phyloP scores from a whole-genome alignment of 2,888 invertebrate species.

The Elgonia sp. region DNA sequence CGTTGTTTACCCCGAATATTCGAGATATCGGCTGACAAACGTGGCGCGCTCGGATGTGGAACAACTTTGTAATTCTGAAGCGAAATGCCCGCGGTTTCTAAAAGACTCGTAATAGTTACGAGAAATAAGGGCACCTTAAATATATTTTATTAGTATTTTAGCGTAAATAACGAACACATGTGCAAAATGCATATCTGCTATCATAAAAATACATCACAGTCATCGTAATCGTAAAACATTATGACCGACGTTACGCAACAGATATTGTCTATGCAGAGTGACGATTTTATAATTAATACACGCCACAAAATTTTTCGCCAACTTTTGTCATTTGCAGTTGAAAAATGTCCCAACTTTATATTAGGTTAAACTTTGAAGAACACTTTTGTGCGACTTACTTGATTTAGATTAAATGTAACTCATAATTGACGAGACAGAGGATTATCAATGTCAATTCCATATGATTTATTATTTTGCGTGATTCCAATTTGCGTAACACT shows the following conservation, averaged over 20 bases:
- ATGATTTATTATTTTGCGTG: slow-evolving; percentile 35
- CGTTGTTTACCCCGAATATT: slow-evolving; percentile 50
- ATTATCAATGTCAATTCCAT: slow-evolving; percentile 40
- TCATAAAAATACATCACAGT: slow-evolving; percentile 43
- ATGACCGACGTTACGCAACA: slow-evolving; percentile 21
- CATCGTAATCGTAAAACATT: slow-evolving; percentile 50
- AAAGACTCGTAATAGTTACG: slow-evolving; percentile 26
- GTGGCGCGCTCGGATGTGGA: slow-evolving; percentile 15
- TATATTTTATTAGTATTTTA: slow-evolving; percentile 39
- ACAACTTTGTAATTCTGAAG: slow-evolving; percentile 29
- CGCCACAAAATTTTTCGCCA: neutral
- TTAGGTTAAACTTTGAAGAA: neutral
- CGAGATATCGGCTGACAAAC: slow-evolving; percentile 51
- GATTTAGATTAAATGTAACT: slow-evolving; percentile 48
- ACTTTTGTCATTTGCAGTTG: too few species aligned
- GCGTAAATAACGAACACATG: slow-evolving; percentile 32
- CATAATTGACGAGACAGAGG: slow-evolving; percentile 34
- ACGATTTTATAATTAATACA: slow-evolving; percentile 51
- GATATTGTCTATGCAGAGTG: neutral
- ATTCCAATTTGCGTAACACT: slow-evolving; percentile 52
- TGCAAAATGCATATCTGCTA: neutral
- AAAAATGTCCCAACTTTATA: neutral
- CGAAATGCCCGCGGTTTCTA: slow-evolving; percentile 7
- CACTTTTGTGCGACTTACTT: slow-evolving; percentile 51
- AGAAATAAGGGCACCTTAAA: slow-evolving; percentile 38